Percentiles rank a stretch among this genome's conserved stretches.
phyloP scores from a whole-genome alignment of 2,888 invertebrate species.

The Bruchidius siliquastri region DNA sequence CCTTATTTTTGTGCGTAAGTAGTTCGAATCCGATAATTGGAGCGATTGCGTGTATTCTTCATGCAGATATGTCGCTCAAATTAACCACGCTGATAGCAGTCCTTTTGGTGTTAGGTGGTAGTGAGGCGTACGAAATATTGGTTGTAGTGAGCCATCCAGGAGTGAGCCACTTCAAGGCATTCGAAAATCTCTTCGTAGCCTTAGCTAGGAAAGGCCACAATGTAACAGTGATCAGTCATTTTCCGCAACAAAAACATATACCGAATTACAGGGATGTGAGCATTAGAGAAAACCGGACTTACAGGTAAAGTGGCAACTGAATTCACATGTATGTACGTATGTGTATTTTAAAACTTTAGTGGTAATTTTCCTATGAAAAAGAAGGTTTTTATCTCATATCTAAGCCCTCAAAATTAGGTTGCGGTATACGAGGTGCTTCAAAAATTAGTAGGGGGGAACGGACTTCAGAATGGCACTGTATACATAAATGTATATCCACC shows the following conservation, averaged over 20 bases:
- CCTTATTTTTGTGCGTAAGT: too few species aligned
- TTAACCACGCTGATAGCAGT: background rate
- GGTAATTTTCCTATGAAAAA: too few species aligned
- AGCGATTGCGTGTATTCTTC: background rate
- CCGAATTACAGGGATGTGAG: conserved; percentile 58
- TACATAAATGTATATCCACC: too few species aligned
- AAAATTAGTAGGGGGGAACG: too few species aligned
- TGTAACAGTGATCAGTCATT: conserved; percentile 64
- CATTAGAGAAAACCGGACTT: conserved; percentile 9
- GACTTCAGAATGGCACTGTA: too few species aligned
- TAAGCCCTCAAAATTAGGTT: too few species aligned
- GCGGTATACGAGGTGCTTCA: too few species aligned
- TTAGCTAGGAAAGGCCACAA: conserved; percentile 61
- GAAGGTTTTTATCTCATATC: too few species aligned
- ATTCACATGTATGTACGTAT: too few species aligned
- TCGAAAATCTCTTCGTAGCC: conserved; percentile 56
- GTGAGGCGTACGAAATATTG: conserved; percentile 50
- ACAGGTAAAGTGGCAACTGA: background rate
- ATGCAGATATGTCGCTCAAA: background rate
- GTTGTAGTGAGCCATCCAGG: conserved; percentile 66
- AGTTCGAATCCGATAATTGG: background rate
- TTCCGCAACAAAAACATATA: conserved; percentile 50
- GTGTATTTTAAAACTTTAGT: too few species aligned
- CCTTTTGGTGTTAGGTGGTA: background rate
- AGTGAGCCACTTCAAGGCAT: conserved; percentile 67